Percentiles rank a stretch among this genome's conserved stretches.
Evolutionary conservation across 2,113 vertebrate species (phyloP).

Genomic region (Okapia johnstoni): DNA sequence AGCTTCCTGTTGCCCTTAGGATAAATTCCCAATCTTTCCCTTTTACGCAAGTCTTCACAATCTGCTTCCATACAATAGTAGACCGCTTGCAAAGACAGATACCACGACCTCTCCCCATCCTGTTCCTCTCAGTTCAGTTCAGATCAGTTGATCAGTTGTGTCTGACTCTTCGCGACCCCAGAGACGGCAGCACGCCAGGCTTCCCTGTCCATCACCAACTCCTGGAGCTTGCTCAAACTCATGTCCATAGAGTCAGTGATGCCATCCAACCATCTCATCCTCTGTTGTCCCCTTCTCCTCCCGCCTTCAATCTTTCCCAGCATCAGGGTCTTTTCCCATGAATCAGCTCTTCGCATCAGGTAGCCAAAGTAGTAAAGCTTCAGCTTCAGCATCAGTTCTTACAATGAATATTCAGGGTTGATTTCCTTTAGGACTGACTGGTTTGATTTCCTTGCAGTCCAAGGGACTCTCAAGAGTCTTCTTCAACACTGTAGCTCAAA

Average conservation of each 20-base stretch:
- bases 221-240: not conserved
- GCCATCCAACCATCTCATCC: not conserved
- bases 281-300: not conserved
- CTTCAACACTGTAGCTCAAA: not conserved
- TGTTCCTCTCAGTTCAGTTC: not conserved
- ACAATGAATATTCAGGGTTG: not conserved
- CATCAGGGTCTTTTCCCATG: not conserved
- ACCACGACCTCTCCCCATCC: not conserved
- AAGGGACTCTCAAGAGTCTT: not conserved
- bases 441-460: not conserved
- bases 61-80: not conserved
- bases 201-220: not conserved
- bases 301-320: not conserved
- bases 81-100: not conserved
- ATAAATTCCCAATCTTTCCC: not conserved
- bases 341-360: not conserved
- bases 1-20: not conserved
- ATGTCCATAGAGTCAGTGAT: not conserved
- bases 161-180: not conserved
- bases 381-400: not conserved
- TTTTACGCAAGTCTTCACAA: not conserved
- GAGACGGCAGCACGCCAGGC: not conserved
- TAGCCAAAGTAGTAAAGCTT: not conserved
- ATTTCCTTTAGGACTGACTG: not conserved
- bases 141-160: not conserved